Conservation (phyloP, 2,113 vertebrate species). For the Argyrosomus japonicus region DNA sequence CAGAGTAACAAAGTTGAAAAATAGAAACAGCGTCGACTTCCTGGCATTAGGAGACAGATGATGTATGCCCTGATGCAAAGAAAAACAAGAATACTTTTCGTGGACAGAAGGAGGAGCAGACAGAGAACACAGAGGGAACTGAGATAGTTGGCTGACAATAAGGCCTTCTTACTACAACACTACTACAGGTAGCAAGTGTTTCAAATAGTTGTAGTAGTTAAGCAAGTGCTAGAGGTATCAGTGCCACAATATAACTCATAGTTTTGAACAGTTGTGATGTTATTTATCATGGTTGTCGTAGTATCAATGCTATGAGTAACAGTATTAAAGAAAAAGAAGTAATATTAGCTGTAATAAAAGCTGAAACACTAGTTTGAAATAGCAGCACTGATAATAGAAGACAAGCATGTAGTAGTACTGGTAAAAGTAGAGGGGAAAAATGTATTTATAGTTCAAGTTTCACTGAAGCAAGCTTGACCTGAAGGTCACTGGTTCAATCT, state of each 20-base stretch:
- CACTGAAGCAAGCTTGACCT: background rate
- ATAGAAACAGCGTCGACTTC: conserved; percentile 72
- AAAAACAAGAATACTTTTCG: conserved; percentile 29
- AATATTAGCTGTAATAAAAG: background rate
- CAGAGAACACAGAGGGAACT: background rate
- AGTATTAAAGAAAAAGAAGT: background rate
- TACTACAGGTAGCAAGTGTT: background rate
- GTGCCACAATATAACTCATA: no score
- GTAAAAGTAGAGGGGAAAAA: background rate
- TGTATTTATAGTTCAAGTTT: background rate
- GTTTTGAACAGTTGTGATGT: background rate
- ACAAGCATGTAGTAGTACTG: background rate
- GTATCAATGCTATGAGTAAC: background rate
- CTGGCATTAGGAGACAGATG: conserved; percentile 63
- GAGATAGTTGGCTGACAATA: conserved; percentile 3
- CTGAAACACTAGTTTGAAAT: no score
- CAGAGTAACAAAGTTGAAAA: conserved; percentile 61
- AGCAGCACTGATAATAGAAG: background rate
- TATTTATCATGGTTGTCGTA: background rate
- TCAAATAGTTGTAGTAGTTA: background rate
- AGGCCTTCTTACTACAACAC: no score
- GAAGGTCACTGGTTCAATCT: background rate
- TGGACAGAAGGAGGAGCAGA: background rate
- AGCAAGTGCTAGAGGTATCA: background rate
- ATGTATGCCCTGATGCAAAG: conserved; percentile 49